Evolutionary conservation across 2,888 invertebrate genomes (phyloP).

Genomic region (Perizoma affinitatum): DNA sequence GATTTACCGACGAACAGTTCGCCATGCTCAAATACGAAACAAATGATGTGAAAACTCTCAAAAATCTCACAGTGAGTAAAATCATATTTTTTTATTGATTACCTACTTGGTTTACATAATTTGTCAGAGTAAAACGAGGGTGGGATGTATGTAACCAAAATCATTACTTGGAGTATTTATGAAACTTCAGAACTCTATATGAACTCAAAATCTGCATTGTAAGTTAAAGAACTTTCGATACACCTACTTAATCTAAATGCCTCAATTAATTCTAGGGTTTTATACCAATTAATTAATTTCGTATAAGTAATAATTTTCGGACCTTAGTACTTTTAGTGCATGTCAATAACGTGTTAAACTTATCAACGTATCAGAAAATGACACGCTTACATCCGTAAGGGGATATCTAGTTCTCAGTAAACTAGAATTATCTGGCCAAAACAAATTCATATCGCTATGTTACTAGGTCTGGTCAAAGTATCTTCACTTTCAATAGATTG

Average conservation of each 20-base stretch:
- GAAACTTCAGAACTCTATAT: too few species aligned
- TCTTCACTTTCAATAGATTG: constrained; percentile 25
- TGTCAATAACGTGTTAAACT: constrained; percentile 14
- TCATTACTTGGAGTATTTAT: too few species aligned
- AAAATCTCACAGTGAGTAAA: constrained; percentile 81
- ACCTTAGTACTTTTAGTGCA: neutral
- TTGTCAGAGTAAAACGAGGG: too few species aligned
- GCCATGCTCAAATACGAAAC: constrained; percentile 86
- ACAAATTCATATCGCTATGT: constrained; percentile 33
- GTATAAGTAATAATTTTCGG: neutral
- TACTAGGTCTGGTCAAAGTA: constrained; percentile 37
- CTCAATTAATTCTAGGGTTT: neutral
- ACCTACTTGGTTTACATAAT: too few species aligned
- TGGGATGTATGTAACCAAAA: too few species aligned
- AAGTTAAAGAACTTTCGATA: too few species aligned
- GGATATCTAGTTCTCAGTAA: constrained; percentile 24
- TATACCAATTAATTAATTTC: neutral
- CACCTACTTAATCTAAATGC: too few species aligned
- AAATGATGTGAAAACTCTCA: constrained; percentile 83
- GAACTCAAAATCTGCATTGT: too few species aligned
- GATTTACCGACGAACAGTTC: constrained; percentile 84
- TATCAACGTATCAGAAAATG: constrained; percentile 7
- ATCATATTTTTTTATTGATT: neutral
- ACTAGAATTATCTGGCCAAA: constrained; percentile 33
- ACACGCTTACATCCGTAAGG: constrained; percentile 26